Evolutionary conservation across 92 coral and sea anemone species (phyloP), one percentile per base, ranked within the genome.

Genomic region (Zoanthus sansibaricus): DNA sequence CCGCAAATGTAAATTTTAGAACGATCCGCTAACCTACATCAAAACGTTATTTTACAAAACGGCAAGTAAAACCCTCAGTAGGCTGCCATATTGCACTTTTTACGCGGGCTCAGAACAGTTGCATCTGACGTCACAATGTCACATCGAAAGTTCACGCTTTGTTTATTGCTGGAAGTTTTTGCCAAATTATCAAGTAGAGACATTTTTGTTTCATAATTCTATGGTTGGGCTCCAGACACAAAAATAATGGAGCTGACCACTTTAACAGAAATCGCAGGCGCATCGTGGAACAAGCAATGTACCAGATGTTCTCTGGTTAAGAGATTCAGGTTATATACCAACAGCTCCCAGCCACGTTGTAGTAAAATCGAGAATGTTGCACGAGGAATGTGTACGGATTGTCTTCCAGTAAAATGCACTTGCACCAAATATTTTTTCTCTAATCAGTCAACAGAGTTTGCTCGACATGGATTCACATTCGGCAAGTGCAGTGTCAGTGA

Each of bases 61-160:
- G 25, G 25, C 25, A 25, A 25, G 25, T 25, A 25, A 25, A 25
- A 25, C 25, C 25, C 25, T 25, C 25, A 25, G 25, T 25, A 25
- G 25, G 25, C 25, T 25, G 25, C 25, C 25, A 25, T 25, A 25
- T 25, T 25, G 25, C 25, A 25, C 25, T 25, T 25, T 25, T 25
- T 25, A 25, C 25, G 25, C 25, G 25, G 25, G 25, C 25, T 25
- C 25, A 25, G 25, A 25, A 25, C 25, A 25, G 25, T 25, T 25
- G 25, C 25, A 25, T 44, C 82, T 92, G 5, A 83, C 91, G 25
- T 85, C 79, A 7, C 42, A 75, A 58, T 1, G 79, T 37, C 18
- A 47, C 25, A 25, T 25, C 25, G 25, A 25, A 25, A 25, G 25
- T 25, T 25, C 25, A 25, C 25, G 25, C 25, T 25, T 25, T 25